phyloP scores from a whole-genome alignment of 1,140 invertebrate genomes.

The Drosophila biarmipes region DNA sequence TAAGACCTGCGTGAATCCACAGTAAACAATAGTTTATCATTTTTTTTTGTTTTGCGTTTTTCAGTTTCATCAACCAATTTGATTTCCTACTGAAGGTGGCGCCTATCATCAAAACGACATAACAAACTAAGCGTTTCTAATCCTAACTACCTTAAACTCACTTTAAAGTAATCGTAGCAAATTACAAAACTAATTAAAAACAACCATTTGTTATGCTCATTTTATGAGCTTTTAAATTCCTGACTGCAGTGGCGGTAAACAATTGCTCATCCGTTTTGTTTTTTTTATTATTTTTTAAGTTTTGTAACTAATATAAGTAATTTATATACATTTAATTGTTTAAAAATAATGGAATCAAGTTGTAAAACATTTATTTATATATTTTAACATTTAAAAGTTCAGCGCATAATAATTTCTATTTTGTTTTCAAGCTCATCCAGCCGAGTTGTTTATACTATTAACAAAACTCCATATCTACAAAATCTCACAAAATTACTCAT shows the following conservation, averaged over 20 bases:
- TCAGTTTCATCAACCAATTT: no score
- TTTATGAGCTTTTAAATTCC: neutral
- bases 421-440: no score
- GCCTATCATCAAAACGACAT: neutral
- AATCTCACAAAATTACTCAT: no score
- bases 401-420: no score
- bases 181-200: neutral
- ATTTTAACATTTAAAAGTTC: no score
- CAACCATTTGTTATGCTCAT: neutral
- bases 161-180: neutral
- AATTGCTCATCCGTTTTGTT: neutral
- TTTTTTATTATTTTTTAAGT: neutral
- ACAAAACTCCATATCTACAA: no score
- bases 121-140: neutral
- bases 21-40: constrained; percentile 39
- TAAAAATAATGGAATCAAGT: no score
- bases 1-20: constrained; percentile 38
- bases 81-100: neutral
- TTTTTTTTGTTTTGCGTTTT: neutral
- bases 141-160: neutral
- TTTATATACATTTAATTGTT: neutral
- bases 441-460: no score
- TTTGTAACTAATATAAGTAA: no score
- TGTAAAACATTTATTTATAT: no score
- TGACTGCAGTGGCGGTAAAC: neutral